Percentiles rank a stretch among this genome's conserved stretches.
These are phyloP conservation scores for Platygyra sinensis DNA, from an alignment of 64 coral and sea anemone species.

Conservation along the genomic window DNA sequence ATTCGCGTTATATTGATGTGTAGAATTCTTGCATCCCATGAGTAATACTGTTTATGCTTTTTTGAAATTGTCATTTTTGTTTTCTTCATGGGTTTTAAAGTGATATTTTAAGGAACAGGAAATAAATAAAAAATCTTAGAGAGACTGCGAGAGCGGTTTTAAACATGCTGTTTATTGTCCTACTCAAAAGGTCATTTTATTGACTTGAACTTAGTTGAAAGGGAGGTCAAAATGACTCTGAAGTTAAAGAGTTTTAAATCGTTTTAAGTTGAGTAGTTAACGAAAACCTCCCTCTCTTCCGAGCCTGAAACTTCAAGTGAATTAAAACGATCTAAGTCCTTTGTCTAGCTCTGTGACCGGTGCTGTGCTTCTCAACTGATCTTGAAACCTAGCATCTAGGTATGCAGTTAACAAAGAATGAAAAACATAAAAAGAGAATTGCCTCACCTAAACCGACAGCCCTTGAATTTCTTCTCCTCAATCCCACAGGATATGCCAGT, in stretches of 20 bases:
- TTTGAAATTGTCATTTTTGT: background rate
- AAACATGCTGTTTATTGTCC: background rate
- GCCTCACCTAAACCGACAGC: slow-evolving; percentile 35
- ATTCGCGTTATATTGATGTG: background rate
- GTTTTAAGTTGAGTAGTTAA: background rate
- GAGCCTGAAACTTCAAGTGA: background rate
- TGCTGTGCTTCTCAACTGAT: no score
- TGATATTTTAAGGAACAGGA: background rate
- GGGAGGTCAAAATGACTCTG: background rate
- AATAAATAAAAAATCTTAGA: background rate
- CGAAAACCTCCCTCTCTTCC: background rate
- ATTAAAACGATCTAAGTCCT: background rate
- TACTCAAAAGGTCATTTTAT: background rate
- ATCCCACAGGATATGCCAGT: slow-evolving; percentile 56
- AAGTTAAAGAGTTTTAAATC: background rate
- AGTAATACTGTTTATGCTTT: background rate
- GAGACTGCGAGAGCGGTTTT: background rate
- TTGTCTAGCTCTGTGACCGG: background rate
- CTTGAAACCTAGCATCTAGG: no score
- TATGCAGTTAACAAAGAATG: no score
- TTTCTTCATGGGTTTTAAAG: background rate
- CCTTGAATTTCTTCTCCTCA: slow-evolving; percentile 50
- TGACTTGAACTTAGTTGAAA: background rate
- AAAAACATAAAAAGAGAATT: no score
- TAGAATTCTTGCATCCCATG: background rate